Evolutionary conservation across 2,113 vertebrate species (phyloP), one percentile per base, ranked within the genome.

Genomic region (Geococcyx californianus): DNA sequence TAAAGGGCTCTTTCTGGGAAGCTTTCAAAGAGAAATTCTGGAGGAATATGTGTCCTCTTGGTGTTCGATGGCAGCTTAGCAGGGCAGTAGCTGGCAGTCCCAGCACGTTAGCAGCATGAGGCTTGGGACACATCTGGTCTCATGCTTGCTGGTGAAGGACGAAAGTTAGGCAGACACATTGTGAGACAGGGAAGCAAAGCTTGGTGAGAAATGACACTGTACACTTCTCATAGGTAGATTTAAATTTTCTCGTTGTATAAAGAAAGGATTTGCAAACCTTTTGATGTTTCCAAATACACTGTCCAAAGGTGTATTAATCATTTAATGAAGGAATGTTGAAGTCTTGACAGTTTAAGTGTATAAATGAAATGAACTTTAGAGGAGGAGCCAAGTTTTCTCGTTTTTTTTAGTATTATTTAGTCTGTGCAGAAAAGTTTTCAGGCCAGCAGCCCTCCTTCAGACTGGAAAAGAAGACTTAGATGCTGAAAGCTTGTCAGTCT

Each of bases 321-420:
- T 56, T 36, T 67, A 74, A 56, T 0, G 0, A 55, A 89, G 80
- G 47, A 63, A 40, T 10, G 15, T 14, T 59, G 52, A 78, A 90
- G 52, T 38, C 64, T 44, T 75, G 93, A 92, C 83, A 81, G 60
- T 52, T 93, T 70, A 80, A 84, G 56, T 87, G 42, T 93, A 63
- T 47, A 68, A 40, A 72, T 72, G 52, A 74, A 84, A 64, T 51
- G 80, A 89, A 29, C 23, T 67, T 88, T 89, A 70, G 67, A 87
- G 72, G 38, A 90, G 64, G 56, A 93, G 85, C 83, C 89, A 87
- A 82, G 76, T 56, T 78, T 81, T 84, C 52, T 55, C n/a, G 13
- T 8, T 51, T 73, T 74, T 83, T 59, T 83, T 49, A 6, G 16
- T 77, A 67, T 72, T 95, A 89, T 92, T 95, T 94, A 95, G 86